Evolutionary conservation across 2,113 vertebrate species (phyloP).

Genomic region (Platichthys stellatus): DNA sequence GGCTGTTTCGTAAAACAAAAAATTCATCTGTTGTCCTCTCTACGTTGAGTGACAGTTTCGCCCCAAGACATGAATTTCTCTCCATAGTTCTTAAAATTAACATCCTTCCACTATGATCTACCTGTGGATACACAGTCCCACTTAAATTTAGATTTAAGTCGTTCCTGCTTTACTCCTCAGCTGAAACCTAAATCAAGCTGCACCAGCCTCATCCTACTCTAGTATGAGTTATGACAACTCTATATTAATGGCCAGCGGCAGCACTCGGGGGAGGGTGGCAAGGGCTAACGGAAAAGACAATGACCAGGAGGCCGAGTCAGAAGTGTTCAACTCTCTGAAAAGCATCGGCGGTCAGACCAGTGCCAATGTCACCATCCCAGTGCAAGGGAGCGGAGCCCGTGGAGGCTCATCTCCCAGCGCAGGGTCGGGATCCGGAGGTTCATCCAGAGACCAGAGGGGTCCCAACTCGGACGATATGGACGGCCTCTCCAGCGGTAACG

Average conservation of each 20-base stretch:
- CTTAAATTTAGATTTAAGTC: slow-evolving; percentile 54
- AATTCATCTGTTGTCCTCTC: slow-evolving; percentile 35
- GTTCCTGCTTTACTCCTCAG: slow-evolving; percentile 2
- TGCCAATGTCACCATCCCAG: slow-evolving; percentile 1
- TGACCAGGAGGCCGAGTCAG: slow-evolving; percentile 19
- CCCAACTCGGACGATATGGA: slow-evolving; percentile 86
- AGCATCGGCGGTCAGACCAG: slow-evolving; percentile 12
- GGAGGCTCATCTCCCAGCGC: slow-evolving; percentile 59
- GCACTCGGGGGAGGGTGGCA: slow-evolving; percentile 50
- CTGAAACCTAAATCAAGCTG: slow-evolving; percentile 37
- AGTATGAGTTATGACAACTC: slow-evolving; percentile 85
- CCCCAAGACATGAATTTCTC: slow-evolving; percentile 49
- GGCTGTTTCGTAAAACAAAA: slow-evolving; percentile 66
- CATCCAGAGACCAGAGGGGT: slow-evolving; percentile 60
- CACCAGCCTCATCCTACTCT: slow-evolving; percentile 59
- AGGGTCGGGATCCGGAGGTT: slow-evolving; percentile 63
- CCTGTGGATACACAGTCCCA: slow-evolving; percentile 66
- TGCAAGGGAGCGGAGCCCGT: slow-evolving; percentile 12
- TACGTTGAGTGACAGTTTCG: slow-evolving; percentile 21
- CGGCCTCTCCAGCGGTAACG: slow-evolving; percentile 87
- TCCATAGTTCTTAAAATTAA: slow-evolving; percentile 43
- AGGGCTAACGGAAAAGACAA: slow-evolving; percentile 50
- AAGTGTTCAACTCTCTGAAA: slow-evolving; percentile 16
- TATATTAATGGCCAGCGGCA: slow-evolving; percentile 69
- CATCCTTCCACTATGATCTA: slow-evolving; percentile 61